Evolutionary conservation across 2,888 invertebrate species (phyloP), one percentile per base, ranked within the genome.

Genomic region (Heliconius cydno): DNA sequence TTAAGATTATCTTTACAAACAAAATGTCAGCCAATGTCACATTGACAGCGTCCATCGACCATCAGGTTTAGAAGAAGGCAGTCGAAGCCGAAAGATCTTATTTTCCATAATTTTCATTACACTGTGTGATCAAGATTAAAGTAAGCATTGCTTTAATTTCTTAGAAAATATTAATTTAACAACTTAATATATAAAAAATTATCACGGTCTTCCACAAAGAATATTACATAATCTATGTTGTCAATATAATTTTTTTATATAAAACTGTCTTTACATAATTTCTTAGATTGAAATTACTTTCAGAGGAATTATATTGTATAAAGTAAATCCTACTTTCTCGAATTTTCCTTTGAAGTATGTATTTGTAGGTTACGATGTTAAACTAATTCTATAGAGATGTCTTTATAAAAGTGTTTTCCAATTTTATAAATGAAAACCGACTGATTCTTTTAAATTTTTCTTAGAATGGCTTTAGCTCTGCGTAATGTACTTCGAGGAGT

Each of bases 381-480:
- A 25, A n/a, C n/a, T 41, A 41, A 41, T 70, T 15, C 25, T 46
- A 46, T n/a, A 41, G 68, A 68, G 12, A n/a, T 68, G 0, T 63
- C 63, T 13, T 63, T 65, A 28, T 41, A 41, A n/a, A 30, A 41
- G n/a, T 70, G 6, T 63, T 25, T 63, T 25, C 25, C 13, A 25
- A 63, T n/a, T n/a, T 28, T 13, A 60, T 65, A 65, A 28, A 15
- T 28, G 7, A 28, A n/a, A 60, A 60, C 60, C 10, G n/a, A 25
- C 28, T 65, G 65, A 71, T 38, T 38, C 52, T 22, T 52, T 3
- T 25, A 1, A 65, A 7, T 46, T 41, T 41, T 41, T 66, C 79
- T 76, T 82, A 94, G 94, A 86, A 96, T 96, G 96, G 95, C 96
- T 82, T 87, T 95, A 86, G 93, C 94, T 85, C 91, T 96, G 86